Evolutionary conservation across 2,888 invertebrate species (phyloP).

Genomic region (Leptothorax acervorum): DNA sequence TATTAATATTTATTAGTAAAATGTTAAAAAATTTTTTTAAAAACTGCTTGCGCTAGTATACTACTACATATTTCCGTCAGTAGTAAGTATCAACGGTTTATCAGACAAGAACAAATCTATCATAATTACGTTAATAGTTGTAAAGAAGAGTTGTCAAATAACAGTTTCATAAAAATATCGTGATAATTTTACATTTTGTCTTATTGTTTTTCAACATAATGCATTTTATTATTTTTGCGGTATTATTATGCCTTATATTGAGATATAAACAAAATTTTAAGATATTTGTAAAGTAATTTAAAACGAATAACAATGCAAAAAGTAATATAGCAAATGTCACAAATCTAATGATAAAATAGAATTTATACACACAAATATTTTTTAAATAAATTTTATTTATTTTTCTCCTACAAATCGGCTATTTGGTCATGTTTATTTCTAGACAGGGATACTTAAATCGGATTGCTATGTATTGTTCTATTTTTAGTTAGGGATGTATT

Average conservation of each 20-base stretch:
- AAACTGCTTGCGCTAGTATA: background rate
- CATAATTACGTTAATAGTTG: background rate
- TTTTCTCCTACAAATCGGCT: background rate
- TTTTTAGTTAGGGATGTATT: background rate
- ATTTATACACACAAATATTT: background rate
- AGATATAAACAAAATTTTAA: background rate
- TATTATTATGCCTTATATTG: background rate
- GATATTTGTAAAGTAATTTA: background rate
- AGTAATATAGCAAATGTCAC: background rate
- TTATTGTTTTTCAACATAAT: too few relatives aligned
- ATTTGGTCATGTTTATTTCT: background rate
- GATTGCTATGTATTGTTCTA: slow-evolving; percentile 29
- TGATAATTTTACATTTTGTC: background rate
- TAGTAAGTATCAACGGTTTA: background rate
- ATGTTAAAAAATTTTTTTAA: background rate
- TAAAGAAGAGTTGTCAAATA: background rate
- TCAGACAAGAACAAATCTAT: background rate
- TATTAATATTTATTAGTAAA: background rate
- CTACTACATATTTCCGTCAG: background rate
- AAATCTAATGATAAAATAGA: background rate
- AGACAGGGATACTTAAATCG: slow-evolving; percentile 5
- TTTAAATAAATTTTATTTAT: slow-evolving; percentile 4
- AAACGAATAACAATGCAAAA: background rate
- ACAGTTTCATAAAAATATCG: background rate
- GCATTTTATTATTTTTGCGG: too few relatives aligned